Evolutionary conservation across 2,888 invertebrate genomes (phyloP).

Genomic region (Drosophila percnosoma): DNA sequence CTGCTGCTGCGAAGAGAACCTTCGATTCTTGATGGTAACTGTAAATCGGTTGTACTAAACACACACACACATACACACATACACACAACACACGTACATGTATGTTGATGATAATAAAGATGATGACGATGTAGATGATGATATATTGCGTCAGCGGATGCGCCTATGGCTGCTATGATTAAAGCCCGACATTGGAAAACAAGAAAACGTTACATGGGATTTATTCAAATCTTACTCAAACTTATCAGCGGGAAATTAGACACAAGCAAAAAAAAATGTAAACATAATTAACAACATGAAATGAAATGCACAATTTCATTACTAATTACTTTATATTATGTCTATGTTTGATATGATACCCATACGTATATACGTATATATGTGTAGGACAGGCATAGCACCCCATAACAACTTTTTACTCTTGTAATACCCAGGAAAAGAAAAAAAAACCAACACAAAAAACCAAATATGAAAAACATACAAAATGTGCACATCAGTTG

Average conservation of each 20-base stretch:
- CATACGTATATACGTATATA: too few relatives aligned
- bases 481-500: constrained; percentile 54
- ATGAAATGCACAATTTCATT: neutral
- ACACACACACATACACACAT: neutral
- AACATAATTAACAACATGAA: neutral
- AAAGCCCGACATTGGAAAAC: neutral
- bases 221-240: neutral
- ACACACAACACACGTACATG: neutral
- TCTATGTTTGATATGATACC: neutral
- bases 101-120: neutral
- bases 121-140: constrained; percentile 6
- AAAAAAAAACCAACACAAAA: constrained; percentile 1
- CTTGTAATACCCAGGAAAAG: neutral
- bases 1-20: neutral
- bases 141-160: constrained; percentile 24
- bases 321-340: neutral
- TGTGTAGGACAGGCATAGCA: neutral
- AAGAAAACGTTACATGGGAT: constrained; percentile 6
- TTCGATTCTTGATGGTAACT: neutral
- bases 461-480: constrained; percentile 32
- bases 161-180: neutral
- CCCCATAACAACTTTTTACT: neutral
- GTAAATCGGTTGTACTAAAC: neutral
- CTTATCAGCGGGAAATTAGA: constrained; percentile 33
- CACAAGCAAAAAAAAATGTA: neutral